These are phyloP conservation scores for Phoxinus phoxinus DNA, from an alignment of 2,113 vertebrate genomes.

Conservation along the genomic window DNA sequence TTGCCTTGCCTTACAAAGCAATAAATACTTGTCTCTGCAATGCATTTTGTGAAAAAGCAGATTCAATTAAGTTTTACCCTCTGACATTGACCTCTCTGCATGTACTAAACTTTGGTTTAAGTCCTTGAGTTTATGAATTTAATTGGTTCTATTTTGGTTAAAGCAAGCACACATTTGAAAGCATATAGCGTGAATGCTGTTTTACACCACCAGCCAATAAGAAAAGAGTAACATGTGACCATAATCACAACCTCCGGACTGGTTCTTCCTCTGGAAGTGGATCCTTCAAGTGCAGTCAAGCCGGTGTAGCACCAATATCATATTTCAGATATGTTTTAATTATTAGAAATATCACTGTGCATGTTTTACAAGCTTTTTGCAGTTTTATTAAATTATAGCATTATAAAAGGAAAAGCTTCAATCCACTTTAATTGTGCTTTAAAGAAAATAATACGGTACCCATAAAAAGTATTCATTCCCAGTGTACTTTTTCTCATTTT, in stretches of 20 bases:
- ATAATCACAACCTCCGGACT: slow-evolving; percentile 6
- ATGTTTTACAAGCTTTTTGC: neutral
- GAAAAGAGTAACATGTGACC: neutral
- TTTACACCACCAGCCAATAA: neutral
- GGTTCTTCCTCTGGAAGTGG: slow-evolving; percentile 35
- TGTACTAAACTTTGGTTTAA: neutral
- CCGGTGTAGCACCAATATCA: slow-evolving; percentile 47
- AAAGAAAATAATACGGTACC: neutral
- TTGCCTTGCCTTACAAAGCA: neutral
- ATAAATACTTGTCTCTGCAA: neutral
- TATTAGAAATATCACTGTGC: slow-evolving; percentile 14
- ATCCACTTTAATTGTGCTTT: neutral
- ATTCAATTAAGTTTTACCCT: neutral
- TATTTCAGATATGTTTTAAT: slow-evolving; percentile 54
- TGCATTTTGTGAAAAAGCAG: neutral
- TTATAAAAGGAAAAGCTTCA: neutral
- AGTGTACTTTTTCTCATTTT: neutral
- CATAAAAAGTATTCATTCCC: slow-evolving; percentile 19
- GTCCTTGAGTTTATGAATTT: neutral
- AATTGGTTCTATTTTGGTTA: neutral
- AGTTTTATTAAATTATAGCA: slow-evolving; percentile 1
- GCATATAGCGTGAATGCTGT: neutral
- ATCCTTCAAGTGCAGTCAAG: slow-evolving; percentile 49
- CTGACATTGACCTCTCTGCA: neutral
- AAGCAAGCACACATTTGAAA: slow-evolving; percentile 6